A percentile compares a stretch with the other conserved stretches of the same genome.
Evolutionary conservation across 2,888 invertebrate genomes (phyloP).

Genomic region (Campaea margaritaria): DNA sequence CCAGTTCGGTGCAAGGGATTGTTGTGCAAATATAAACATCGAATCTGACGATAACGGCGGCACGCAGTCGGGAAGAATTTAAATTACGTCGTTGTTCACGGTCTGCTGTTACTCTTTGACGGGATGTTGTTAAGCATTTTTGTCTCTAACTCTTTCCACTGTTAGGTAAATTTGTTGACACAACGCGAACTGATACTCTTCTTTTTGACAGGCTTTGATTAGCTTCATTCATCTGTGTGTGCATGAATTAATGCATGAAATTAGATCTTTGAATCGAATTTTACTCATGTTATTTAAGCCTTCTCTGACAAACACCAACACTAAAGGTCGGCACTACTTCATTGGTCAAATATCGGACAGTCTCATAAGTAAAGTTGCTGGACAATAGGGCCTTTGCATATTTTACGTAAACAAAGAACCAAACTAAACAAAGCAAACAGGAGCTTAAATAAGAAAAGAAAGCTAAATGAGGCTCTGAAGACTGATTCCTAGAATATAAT

Average conservation of each 20-base stretch:
- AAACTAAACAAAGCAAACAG: background rate
- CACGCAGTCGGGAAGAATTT: constrained; percentile 37
- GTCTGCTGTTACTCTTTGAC: constrained; percentile 26
- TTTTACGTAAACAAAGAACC: too few relatives aligned
- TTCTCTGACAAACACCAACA: too few relatives aligned
- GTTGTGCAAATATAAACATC: constrained; percentile 80
- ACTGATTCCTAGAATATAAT: constrained; percentile 7
- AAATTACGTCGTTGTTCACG: constrained; percentile 35
- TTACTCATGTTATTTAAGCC: too few relatives aligned
- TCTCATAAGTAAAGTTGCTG: background rate
- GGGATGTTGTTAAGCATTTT: constrained; percentile 19
- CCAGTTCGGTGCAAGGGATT: constrained; percentile 60
- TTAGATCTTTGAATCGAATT: too few relatives aligned
- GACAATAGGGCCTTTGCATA: background rate
- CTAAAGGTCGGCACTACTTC: too few relatives aligned
- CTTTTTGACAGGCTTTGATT: too few relatives aligned
- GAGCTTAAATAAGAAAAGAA: background rate
- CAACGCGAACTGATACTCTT: too few relatives aligned
- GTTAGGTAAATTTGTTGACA: too few relatives aligned
- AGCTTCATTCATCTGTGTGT: too few relatives aligned
- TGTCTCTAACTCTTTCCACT: background rate
- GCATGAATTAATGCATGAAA: too few relatives aligned
- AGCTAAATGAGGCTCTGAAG: background rate
- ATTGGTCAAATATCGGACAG: background rate
- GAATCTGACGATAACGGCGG: constrained; percentile 69